Base-by-base conservation (phyloP, 2,888 invertebrate species). In the Apotomis betuletana region DNA sequence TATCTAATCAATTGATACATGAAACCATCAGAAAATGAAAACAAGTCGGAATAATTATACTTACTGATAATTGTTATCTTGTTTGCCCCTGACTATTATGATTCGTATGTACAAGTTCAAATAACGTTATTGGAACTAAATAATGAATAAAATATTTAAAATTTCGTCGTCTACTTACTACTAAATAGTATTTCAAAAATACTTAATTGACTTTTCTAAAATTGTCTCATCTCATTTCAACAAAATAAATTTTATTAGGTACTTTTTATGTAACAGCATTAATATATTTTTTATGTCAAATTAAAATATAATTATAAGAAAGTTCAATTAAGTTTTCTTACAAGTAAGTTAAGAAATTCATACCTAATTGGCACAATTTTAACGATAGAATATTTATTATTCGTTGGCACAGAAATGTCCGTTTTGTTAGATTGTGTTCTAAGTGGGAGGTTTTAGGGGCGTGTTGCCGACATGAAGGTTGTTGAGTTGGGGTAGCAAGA, bases 401-500 rank as follows among this genome's bases (percentile, higher is more conserved):
- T 85, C 83, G 82, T 83, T 85, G 81, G 75, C 78, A 77, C 75
- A 80, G 77, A 74, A 71, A 70, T 71, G 76, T 51, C 72, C 57
- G 38, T 51, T 8, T 10, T n/a, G 44, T 46, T 13, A 5, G 15
- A 77, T 57, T 75, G 61, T 58, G 69, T 74, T 82, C 85, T 92
- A 92, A 77, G 83, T 86, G 12, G 92, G 92, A 41, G 90, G 91
- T 78, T 91, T 91, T 51, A 93, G 82, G 62, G 92, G 92, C 60
- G 92, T 92, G 77, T 93, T 92, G 46, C 92, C 92, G 44, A 92
- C 92, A 81, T 93, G 89, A 36, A 93, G 81, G 85, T 93, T 86
- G 91, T 94, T 78, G 92, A 96, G 78, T 94, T 96, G 83, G 89
- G 96, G 90, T 92, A 96, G 79, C 65, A 97, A 92, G 78, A 97